Evolutionary conservation across 2,797 vertebrate genomes (phyloP).

Genomic region (Sphenodon punctatus): DNA sequence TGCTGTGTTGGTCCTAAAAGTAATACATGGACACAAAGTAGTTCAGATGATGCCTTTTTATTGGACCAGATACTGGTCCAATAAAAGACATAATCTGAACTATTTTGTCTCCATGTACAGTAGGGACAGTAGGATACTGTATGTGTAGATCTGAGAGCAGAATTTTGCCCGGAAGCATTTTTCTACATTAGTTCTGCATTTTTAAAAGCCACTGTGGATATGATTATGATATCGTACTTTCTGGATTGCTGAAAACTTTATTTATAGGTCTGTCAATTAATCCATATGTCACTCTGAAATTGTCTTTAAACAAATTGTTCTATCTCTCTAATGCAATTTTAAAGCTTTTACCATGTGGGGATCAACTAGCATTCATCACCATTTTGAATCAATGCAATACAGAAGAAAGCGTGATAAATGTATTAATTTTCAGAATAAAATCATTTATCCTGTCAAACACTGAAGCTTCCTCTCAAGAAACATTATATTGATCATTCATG

Average conservation of each 20-base stretch:
- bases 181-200: slow-evolving; percentile 52
- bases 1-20: no score
- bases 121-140: neutral
- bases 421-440: slow-evolving; percentile 67
- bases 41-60: no score
- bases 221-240: slow-evolving; percentile 61
- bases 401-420: slow-evolving; percentile 61
- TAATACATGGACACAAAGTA: no score
- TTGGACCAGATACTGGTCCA: no score
- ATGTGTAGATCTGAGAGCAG: neutral
- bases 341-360: slow-evolving; percentile 64
- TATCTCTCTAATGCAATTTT: slow-evolving; percentile 59
- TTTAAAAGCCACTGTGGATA: slow-evolving; percentile 47
- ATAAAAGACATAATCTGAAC: no score
- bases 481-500: slow-evolving; percentile 72
- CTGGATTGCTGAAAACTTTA: slow-evolving; percentile 67
- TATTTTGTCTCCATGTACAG: no score
- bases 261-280: slow-evolving; percentile 67
- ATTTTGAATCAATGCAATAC: slow-evolving; percentile 64
- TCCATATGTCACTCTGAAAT: slow-evolving; percentile 59
- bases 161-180: slow-evolving; percentile 28
- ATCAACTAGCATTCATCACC: slow-evolving; percentile 63
- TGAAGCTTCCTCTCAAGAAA: slow-evolving; percentile 75
- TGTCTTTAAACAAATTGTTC: slow-evolving; percentile 63
- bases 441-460: slow-evolving; percentile 73